Evolutionary conservation across 2,113 vertebrate genomes (phyloP), one percentile per base, ranked within the genome.

Genomic region (Crotalus horridus): DNA sequence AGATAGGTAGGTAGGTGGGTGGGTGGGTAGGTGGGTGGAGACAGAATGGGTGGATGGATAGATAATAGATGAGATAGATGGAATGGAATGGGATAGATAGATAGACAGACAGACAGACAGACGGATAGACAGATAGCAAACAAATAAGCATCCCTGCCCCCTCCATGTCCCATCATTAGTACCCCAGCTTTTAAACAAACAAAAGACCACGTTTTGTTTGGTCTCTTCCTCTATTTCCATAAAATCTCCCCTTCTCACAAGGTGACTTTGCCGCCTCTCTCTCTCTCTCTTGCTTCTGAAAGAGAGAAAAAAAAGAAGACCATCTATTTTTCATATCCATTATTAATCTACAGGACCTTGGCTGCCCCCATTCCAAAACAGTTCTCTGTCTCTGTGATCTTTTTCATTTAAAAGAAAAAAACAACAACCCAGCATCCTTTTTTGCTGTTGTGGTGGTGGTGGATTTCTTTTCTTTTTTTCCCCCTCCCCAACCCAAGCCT

Each of bases 251-350:
- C 64, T 0, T 7, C 51, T 74, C 94, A 56, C 94, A 96, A 96
- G 96, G 97, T 97, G 97, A 96, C 94, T 95, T 91, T 8, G 10
- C 92, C 1, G 64, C 92, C 8, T 51, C 48, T 51, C 56, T 58
- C 56, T 23, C 56, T 58, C 92, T 39, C 29, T 15, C 29, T 24
- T 39, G 1, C 29, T 15, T 11, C 17, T 54, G 20, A 85, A 23
- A 29, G 43, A 64, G 58, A 51, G 48, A 51, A 46, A 13, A 59
- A 39, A 1, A 39, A 11, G 24, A 15, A 43, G 24, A 43, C n/a
- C 54, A 10, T 12, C 61, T 29, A 23, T 0, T 6, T 90, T 92
- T 90, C 48, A 51, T 93, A 95, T 96, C 90, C 86, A 51, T 97
- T 92, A 93, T 95, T 95, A 94, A 96, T 21, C 2, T 0, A 0